A percentile compares a stretch with the other conserved stretches of the same genome.
phyloP scores from a whole-genome alignment of 2,888 invertebrate species.

The Hirtodrosophila duncani region DNA sequence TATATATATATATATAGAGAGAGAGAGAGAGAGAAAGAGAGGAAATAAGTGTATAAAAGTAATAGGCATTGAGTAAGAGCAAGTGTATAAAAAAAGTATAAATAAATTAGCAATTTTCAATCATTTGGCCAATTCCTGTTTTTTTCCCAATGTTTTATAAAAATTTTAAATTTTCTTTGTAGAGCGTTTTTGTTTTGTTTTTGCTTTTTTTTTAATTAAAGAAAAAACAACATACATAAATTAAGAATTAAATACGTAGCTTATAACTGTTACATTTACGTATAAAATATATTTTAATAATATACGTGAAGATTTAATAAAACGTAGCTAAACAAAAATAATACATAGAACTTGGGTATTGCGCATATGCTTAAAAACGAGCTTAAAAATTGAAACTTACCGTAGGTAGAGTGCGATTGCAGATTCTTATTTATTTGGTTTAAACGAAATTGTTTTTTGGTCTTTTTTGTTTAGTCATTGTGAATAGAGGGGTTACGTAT shows the following conservation, averaged over 20 bases:
- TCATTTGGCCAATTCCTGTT: slow-evolving; percentile 76
- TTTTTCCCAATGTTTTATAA: slow-evolving; percentile 56
- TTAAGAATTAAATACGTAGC: slow-evolving; percentile 47
- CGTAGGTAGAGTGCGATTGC: slow-evolving; percentile 59
- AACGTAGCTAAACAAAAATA: slow-evolving; percentile 28
- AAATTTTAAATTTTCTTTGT: slow-evolving; percentile 30
- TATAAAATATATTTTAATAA: slow-evolving; percentile 20
- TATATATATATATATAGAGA: slow-evolving; percentile 18
- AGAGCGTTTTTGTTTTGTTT: slow-evolving; percentile 38
- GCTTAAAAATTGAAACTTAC: slow-evolving; percentile 65
- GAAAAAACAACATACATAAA: slow-evolving; percentile 37
- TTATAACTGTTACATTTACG: slow-evolving; percentile 39
- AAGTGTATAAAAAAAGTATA: slow-evolving; percentile 25
- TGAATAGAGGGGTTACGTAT: too few species aligned
- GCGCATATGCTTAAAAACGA: slow-evolving; percentile 47
- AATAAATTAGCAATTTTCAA: slow-evolving; percentile 67
- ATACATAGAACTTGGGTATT: slow-evolving; percentile 14
- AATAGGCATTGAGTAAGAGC: slow-evolving; percentile 39
- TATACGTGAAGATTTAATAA: slow-evolving; percentile 25
- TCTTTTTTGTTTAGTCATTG: slow-evolving; percentile 8
- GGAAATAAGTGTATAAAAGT: slow-evolving; percentile 22
- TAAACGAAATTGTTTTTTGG: slow-evolving; percentile 15
- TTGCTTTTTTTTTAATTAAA: slow-evolving; percentile 21
- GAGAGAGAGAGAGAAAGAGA: slow-evolving; percentile 24
- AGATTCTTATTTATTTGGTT: slow-evolving; percentile 33